phyloP scores from a whole-genome alignment of 2,888 invertebrate genomes.

The Boloria selene region DNA sequence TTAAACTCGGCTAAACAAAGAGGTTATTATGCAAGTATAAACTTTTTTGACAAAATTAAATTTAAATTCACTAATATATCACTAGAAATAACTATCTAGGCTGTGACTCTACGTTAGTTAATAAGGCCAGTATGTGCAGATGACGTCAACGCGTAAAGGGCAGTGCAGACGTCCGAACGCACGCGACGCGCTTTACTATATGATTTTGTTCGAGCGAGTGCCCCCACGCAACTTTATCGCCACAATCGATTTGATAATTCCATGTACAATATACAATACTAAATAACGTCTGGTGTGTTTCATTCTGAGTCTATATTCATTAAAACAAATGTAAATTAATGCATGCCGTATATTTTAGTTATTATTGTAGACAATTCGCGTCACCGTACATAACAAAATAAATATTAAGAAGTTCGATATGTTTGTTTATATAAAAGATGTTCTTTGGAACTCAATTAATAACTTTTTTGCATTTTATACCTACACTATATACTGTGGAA shows the following conservation, averaged over 20 bases:
- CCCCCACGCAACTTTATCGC: constrained; percentile 26
- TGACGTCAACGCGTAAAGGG: constrained; percentile 33
- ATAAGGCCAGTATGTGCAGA: constrained; percentile 17
- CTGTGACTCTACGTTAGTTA: background rate
- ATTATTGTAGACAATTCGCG: background rate
- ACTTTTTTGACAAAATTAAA: background rate
- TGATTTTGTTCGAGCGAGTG: constrained; percentile 19
- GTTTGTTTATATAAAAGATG: too few species aligned
- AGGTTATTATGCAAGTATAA: background rate
- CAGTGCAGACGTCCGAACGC: constrained; percentile 35
- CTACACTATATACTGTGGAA: background rate
- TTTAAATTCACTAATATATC: background rate
- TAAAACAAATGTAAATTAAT: constrained; percentile 4
- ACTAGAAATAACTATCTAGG: background rate
- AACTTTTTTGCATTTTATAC: background rate
- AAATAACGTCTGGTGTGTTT: constrained; percentile 10
- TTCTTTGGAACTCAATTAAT: background rate
- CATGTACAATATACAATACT: constrained; percentile 6
- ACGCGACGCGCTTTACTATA: constrained; percentile 30
- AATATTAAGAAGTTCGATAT: too few species aligned
- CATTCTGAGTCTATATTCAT: background rate
- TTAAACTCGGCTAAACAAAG: background rate
- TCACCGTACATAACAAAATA: too few species aligned
- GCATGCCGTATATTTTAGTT: constrained; percentile 3
- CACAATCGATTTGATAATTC: constrained; percentile 23